Evolutionary conservation across 2,797 vertebrate genomes (phyloP).

Genomic region (Chiroxiphia lanceolata): DNA sequence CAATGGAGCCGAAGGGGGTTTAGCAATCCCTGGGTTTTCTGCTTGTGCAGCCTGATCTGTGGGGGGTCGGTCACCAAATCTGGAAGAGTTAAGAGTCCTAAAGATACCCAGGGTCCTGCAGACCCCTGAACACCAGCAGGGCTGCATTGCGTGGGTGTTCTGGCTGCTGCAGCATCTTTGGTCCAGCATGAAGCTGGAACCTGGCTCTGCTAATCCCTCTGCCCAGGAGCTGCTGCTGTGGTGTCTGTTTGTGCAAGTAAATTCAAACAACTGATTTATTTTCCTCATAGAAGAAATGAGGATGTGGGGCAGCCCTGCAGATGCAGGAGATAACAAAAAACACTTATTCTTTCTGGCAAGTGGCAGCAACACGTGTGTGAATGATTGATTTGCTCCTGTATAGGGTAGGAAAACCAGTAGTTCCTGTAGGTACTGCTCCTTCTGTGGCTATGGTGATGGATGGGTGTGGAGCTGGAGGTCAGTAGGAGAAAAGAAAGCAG

Average conservation of each 20-base stretch:
- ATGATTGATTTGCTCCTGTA: neutral
- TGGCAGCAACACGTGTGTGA: neutral
- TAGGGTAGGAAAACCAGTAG: neutral
- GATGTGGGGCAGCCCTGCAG: neutral
- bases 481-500: neutral
- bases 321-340: neutral
- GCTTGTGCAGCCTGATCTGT: neutral
- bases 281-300: neutral
- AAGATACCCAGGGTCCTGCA: neutral
- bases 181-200: neutral
- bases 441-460: neutral
- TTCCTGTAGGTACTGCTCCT: neutral
- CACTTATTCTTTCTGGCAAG: neutral
- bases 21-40: neutral
- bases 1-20: neutral
- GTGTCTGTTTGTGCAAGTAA: neutral
- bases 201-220: neutral
- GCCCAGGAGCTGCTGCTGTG: neutral
- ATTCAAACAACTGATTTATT: neutral
- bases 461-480: neutral
- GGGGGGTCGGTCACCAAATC: neutral
- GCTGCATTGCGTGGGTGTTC: neutral
- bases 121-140: neutral
- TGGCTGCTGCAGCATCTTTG: neutral
- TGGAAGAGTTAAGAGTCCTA: neutral